Conservation (phyloP, 2,797 vertebrate genomes). For the Urocyon cinereoargenteus region DNA sequence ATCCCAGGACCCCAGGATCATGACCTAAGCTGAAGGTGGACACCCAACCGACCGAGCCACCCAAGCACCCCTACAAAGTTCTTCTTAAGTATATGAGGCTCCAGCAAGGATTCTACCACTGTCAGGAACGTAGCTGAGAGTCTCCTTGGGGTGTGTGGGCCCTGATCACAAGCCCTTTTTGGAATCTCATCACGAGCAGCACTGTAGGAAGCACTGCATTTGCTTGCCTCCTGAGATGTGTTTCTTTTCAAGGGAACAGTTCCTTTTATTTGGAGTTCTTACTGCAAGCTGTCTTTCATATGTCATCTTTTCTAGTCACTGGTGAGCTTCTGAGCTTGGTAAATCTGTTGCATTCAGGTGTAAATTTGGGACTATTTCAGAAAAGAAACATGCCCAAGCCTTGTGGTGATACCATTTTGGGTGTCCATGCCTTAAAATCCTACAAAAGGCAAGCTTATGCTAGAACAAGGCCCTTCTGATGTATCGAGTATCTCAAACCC, state of each 20-base stretch:
- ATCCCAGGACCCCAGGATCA: not conserved
- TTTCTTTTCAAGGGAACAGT: not conserved
- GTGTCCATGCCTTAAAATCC: not conserved
- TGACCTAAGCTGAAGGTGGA: not conserved
- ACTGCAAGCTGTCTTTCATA: not conserved
- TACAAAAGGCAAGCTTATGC: not conserved
- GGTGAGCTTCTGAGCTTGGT: conserved; percentile 2
- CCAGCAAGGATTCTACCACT: not conserved
- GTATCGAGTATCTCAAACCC: not conserved
- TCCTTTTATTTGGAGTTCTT: conserved; percentile 22
- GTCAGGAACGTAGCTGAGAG: not conserved
- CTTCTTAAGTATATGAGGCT: not conserved
- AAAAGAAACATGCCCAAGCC: conserved; percentile 1
- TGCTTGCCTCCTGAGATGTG: not conserved
- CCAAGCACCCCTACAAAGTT: not conserved
- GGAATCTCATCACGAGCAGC: not conserved
- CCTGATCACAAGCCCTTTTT: not conserved
- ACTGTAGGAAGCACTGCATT: not conserved
- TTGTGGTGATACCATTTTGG: not conserved
- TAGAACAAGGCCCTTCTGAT: not conserved
- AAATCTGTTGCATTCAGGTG: not conserved
- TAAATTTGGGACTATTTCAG: conserved; percentile 52
- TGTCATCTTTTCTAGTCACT: conserved; percentile 31
- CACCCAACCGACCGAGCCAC: not conserved
- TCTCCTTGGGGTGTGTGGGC: not conserved